These are phyloP conservation scores for Pyrrhia umbra DNA, from an alignment of 2,888 invertebrate genomes.

Conservation along the genomic window DNA sequence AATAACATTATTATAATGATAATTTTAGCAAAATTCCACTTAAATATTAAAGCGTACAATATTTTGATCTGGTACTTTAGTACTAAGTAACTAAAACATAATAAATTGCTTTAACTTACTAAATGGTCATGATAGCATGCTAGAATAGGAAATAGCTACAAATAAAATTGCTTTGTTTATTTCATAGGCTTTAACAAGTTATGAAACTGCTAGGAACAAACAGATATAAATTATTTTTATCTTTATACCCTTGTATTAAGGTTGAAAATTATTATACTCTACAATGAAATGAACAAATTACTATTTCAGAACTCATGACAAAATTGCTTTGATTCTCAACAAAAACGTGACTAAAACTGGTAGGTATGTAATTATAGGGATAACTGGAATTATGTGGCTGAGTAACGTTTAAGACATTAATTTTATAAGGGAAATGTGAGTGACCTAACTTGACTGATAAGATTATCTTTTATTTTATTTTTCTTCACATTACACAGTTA, in stretches of 20 bases:
- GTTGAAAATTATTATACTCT: background rate
- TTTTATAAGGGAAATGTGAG: conserved; percentile 7
- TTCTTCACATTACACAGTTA: conserved; percentile 30
- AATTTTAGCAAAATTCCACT: background rate
- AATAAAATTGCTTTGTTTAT: conserved; percentile 40
- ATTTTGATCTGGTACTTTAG: background rate
- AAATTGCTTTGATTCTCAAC: conserved; percentile 27
- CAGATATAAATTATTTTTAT: background rate
- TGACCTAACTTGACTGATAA: conserved; percentile 28
- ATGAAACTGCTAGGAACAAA: background rate
- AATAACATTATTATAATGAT: too few relatives aligned
- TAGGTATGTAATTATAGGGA: conserved; percentile 7
- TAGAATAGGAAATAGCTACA: conserved; percentile 28
- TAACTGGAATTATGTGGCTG: background rate
- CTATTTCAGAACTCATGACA: background rate
- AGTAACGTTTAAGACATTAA: conserved; percentile 1
- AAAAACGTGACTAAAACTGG: conserved; percentile 19
- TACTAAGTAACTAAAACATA: background rate
- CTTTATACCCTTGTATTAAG: conserved; percentile 18
- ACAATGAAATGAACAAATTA: conserved; percentile 21
- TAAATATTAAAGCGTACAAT: background rate
- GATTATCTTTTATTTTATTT: conserved; percentile 23
- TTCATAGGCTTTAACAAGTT: conserved; percentile 14
- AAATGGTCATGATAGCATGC: conserved; percentile 12
- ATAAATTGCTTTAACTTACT: conserved; percentile 8